phyloP scores from a whole-genome alignment of 2,797 vertebrate species.

The Botia almorhae region DNA sequence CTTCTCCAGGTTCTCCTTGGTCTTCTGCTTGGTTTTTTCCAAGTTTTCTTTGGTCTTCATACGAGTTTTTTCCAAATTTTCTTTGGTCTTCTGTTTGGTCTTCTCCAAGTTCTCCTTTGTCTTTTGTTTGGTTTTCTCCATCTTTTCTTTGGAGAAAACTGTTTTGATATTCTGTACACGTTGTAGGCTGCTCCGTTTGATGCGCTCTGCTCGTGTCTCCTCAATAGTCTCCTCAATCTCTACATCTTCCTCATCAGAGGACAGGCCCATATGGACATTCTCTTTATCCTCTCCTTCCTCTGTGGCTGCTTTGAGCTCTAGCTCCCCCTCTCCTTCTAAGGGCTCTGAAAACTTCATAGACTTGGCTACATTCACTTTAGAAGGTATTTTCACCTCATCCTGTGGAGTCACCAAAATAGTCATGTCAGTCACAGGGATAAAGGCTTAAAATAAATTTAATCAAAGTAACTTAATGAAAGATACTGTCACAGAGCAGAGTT shows the following conservation, averaged over 20 bases:
- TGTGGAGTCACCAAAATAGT: constrained; percentile 62
- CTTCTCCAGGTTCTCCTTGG: constrained; percentile 79
- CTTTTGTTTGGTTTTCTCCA: constrained; percentile 93
- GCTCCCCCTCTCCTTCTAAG: constrained; percentile 82
- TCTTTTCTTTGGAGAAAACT: constrained; percentile 95
- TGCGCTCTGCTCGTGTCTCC: constrained; percentile 90
- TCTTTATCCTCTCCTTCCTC: constrained; percentile 83
- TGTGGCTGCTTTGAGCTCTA: constrained; percentile 74
- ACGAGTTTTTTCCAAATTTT: constrained; percentile 93
- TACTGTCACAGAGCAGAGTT: not conserved
- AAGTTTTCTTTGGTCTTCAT: constrained; percentile 91
- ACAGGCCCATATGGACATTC: constrained; percentile 86
- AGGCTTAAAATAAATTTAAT: not conserved
- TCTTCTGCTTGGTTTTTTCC: constrained; percentile 86
- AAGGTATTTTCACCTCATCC: constrained; percentile 94
- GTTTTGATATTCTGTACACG: constrained; percentile 95
- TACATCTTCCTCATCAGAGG: constrained; percentile 95
- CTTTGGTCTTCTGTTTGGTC: constrained; percentile 91
- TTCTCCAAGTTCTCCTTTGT: constrained; percentile 91
- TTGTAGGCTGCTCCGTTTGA: constrained; percentile 92
- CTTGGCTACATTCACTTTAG: constrained; percentile 90
- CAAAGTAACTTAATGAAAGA: no score
- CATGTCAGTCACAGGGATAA: not conserved
- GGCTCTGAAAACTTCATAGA: constrained; percentile 87
- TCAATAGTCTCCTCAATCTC: constrained; percentile 89